Base-by-base conservation (phyloP, 2,113 vertebrate species). In the Meleagris gallopavo region DNA sequence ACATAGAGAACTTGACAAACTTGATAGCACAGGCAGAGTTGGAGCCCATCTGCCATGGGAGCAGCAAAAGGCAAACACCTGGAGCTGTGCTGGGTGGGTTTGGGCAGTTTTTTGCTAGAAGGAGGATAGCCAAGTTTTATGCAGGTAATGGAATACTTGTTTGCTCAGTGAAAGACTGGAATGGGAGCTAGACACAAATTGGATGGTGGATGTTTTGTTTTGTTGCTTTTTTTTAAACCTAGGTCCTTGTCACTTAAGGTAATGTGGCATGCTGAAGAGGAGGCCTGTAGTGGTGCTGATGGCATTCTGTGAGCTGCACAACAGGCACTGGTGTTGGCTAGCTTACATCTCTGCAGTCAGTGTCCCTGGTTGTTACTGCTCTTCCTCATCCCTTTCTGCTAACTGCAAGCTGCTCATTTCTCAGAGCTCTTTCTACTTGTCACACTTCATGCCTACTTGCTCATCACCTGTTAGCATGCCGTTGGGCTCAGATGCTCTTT, bases 241-340 rank as follows among this genome's bases (percentile, higher is more conserved):
- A 18, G 25, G 4, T 21, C 14, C 30, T 27, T 40, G 13, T 78
- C 8, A 27, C 14, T 13, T 29, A 17, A 19, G 12, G 18, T 46
- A 9, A 7, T 2, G 4, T 46, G 76, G 15, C 32, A 13, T 19
- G 29, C 8, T 0, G 0, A 8, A 17, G 5, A 3, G 6, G 38
- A 52, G 21, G 19, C 30, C 41, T 82, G 58, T 32, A 34, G n/a
- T 64, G 43, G 3, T 48, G 7, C 7, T 54, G 74, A 4, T 54
- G 60, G 46, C 17, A 0, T 52, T 32, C 66, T 87, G 70, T 71
- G 18, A 1, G 10, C 27, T 58, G 61, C 45, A 20, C 1, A 0
- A 9, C 2, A 34, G 62, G 14, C 15, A 2, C 45, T 82, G 40
- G 40, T 55, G 8, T 46, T 0, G 0, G 21, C 25, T 43, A 5